A percentile compares a stretch with the other conserved stretches of the same genome.
These are phyloP conservation scores for Nixonia krombeini DNA, from an alignment of 1,140 invertebrate genomes.

Conservation along the genomic window DNA sequence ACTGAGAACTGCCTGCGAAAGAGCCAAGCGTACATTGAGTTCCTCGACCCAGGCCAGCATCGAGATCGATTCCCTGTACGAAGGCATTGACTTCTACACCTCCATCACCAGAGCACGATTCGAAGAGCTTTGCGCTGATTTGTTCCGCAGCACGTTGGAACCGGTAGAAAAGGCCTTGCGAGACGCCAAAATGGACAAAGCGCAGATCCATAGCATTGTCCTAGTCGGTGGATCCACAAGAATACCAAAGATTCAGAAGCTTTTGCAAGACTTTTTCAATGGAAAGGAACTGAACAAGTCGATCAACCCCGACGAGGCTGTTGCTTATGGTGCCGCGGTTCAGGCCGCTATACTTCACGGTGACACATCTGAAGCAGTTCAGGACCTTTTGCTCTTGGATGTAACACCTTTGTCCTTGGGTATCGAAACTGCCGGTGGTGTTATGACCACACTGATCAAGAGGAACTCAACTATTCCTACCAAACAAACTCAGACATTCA, in stretches of 20 bases:
- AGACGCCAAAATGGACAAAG: constrained; percentile 81
- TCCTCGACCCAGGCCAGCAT: constrained; percentile 82
- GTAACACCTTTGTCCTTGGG: constrained; percentile 78
- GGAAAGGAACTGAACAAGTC: constrained; percentile 80
- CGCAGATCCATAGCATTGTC: constrained; percentile 73
- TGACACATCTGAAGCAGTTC: constrained; percentile 73
- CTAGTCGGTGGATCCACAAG: constrained; percentile 76
- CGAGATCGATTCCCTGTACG: constrained; percentile 83
- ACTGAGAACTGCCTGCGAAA: constrained; percentile 84
- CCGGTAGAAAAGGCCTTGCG: constrained; percentile 80
- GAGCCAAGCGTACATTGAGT: constrained; percentile 84
- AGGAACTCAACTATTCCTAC: constrained; percentile 78
- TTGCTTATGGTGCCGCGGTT: constrained; percentile 82
- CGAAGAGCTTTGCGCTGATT: constrained; percentile 79
- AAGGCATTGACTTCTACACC: constrained; percentile 83
- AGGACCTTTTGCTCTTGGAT: constrained; percentile 84
- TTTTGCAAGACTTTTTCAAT: constrained; percentile 77
- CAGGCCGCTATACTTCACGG: constrained; percentile 79
- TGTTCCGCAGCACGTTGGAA: constrained; percentile 77
- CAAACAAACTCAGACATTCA: constrained; percentile 78
- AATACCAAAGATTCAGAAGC: constrained; percentile 76
- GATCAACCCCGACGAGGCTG: constrained; percentile 84
- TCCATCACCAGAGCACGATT: constrained; percentile 81
- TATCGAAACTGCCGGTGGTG: constrained; percentile 78
- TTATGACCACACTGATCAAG: constrained; percentile 79